A percentile compares a stretch with the other conserved stretches of the same genome.
Conservation (phyloP, 2,888 invertebrate genomes). For the Lymantria monacha region DNA sequence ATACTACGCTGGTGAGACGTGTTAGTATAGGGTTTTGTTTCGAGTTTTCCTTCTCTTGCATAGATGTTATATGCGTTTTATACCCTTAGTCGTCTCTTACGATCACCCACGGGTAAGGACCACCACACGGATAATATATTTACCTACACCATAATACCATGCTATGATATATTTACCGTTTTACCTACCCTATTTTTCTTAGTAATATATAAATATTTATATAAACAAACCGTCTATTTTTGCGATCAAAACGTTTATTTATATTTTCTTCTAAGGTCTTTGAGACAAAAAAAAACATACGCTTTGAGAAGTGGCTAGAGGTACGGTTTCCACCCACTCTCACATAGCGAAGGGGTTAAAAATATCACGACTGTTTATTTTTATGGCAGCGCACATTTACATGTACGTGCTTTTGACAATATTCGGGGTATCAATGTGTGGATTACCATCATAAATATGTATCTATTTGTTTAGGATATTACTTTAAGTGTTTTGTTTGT, state of each 20-base stretch:
- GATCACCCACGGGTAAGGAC: no score
- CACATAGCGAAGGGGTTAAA: conserved; percentile 8
- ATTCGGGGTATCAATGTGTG: conserved; percentile 15
- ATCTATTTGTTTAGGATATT: conserved; percentile 8
- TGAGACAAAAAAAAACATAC: conserved; percentile 2
- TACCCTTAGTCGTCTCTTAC: no score
- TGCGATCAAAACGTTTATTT: conserved; percentile 1
- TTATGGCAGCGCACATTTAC: conserved; percentile 6
- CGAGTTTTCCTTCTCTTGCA: no score
- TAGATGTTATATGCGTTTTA: no score
- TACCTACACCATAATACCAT: no score
- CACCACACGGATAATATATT: no score
- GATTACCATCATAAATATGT: conserved; percentile 9
- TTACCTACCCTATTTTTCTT: no score
- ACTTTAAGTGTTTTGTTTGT: conserved; percentile 7
- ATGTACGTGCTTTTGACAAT: conserved; percentile 11
- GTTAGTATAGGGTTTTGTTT: no score
- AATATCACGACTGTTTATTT: conserved; percentile 17
- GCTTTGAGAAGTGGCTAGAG: not conserved
- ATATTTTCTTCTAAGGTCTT: conserved; percentile 6
- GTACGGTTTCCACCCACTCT: conserved; percentile 7
- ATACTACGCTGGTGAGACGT: no score
- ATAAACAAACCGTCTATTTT: not conserved
- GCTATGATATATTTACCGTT: no score
- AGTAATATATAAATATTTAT: not conserved